Percentiles rank a stretch among this genome's conserved stretches.
Evolutionary conservation across 2,113 vertebrate species (phyloP).

Genomic region (Barnardius zonarius): DNA sequence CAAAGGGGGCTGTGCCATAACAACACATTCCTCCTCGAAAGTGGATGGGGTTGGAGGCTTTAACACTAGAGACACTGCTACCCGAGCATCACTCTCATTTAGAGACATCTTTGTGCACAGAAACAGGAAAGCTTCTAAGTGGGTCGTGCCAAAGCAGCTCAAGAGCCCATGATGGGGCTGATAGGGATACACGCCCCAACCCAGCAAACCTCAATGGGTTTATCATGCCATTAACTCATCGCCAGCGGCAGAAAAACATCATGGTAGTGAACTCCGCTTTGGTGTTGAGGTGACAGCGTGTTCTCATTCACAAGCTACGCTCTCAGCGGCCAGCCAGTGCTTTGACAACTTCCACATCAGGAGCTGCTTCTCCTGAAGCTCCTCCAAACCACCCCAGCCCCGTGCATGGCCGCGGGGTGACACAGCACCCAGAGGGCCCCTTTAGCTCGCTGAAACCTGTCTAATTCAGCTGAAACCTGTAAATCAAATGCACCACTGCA

Average conservation of each 20-base stretch:
- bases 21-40: background rate
- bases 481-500: background rate
- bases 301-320: background rate
- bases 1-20: background rate
- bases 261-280: constrained; percentile 40
- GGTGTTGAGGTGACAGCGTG: background rate
- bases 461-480: background rate
- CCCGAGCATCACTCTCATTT: background rate
- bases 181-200: constrained; percentile 64
- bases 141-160: constrained; percentile 61
- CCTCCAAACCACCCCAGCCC: background rate
- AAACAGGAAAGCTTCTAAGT: constrained; percentile 58
- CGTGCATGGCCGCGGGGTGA: fast-evolving
- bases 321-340: background rate
- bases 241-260: constrained; percentile 14
- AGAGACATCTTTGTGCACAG: constrained; percentile 63
- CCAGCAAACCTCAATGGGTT: constrained; percentile 54
- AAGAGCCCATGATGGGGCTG: constrained; percentile 64
- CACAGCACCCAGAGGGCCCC: background rate
- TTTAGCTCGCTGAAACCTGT: background rate
- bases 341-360: background rate
- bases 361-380: background rate
- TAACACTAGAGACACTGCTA: background rate
- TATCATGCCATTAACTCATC: constrained; percentile 65
- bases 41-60: background rate